Base-by-base conservation (phyloP, 2,113 vertebrate genomes). In the Odontesthes bonariensis region DNA sequence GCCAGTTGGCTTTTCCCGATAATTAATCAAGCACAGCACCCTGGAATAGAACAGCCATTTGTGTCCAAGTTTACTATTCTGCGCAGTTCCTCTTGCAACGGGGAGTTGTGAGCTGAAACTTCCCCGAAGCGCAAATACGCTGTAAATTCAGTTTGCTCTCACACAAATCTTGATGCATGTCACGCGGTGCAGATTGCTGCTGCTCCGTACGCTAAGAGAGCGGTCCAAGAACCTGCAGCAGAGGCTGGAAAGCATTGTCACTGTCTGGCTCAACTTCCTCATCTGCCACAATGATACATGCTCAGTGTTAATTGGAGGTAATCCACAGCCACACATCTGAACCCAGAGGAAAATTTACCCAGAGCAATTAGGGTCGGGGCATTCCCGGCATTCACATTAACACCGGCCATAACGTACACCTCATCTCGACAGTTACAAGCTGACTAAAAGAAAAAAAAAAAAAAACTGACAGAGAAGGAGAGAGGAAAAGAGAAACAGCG, bases 381-480 rank as follows among this genome's bases (percentile, higher is more conserved):
- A 56, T 83, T 84, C 83, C 79, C 61, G 31, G 59, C 59, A 59
- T 79, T 61, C 70, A 68, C 65, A 70, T 78, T 82, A 80, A 79
- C 79, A 60, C 40, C 33, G 22, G 40, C 62, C 80, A 74, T 54
- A 61, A 78, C 78, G 91, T 74, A 85, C 71, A 84, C 69, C 77
- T 86, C 72, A 75, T 84, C 75, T 72, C 66, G 82, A 91, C 88
- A 83, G 90, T 87, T 90, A 88, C 75, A 69, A 75, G 79, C 78
- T 79, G 71, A 52, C 7, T 35, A n/a, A 12, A 52, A 17, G 69
- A 49, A 60, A 66, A 71, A 14, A 42, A 27, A 77, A 63, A 69
- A 69, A 72, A 38, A 38, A 38, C 35, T 38, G 35, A 38, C 35
- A 62, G 73, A 71, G 71, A 64, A 81, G 61, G 68, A 76, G 69